Conservation (phyloP, 2,113 vertebrate species). For the Cyphomyrus discorhynchus region DNA sequence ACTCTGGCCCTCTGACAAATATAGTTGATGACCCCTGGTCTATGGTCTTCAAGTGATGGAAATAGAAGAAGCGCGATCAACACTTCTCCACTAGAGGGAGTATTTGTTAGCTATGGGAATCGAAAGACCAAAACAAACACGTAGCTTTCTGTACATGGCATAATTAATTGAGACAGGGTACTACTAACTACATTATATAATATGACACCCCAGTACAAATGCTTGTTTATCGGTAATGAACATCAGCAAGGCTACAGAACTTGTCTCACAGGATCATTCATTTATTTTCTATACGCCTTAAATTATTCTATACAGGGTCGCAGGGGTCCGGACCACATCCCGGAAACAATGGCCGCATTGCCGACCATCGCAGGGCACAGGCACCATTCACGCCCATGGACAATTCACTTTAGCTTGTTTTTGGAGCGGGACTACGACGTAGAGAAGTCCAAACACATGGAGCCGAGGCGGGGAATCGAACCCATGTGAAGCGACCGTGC, state of each 20-base stretch:
- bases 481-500: neutral
- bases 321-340: neutral
- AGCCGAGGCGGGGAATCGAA: neutral
- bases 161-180: neutral
- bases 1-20: too few relatives aligned
- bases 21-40: too few relatives aligned
- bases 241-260: neutral
- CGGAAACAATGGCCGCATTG: neutral
- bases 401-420: neutral
- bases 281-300: neutral
- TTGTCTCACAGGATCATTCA: neutral
- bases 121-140: neutral
- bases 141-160: neutral
- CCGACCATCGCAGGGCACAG: neutral
- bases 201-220: neutral
- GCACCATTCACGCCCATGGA: neutral
- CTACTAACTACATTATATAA: neutral
- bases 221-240: neutral
- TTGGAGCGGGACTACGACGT: neutral
- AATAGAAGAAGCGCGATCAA: neutral
- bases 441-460: neutral
- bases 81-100: conserved; percentile 3
- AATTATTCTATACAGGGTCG: neutral
- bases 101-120: neutral
- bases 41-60: neutral